Evolutionary conservation across 2,888 invertebrate species (phyloP).

Genomic region (Panorpa germanica): DNA sequence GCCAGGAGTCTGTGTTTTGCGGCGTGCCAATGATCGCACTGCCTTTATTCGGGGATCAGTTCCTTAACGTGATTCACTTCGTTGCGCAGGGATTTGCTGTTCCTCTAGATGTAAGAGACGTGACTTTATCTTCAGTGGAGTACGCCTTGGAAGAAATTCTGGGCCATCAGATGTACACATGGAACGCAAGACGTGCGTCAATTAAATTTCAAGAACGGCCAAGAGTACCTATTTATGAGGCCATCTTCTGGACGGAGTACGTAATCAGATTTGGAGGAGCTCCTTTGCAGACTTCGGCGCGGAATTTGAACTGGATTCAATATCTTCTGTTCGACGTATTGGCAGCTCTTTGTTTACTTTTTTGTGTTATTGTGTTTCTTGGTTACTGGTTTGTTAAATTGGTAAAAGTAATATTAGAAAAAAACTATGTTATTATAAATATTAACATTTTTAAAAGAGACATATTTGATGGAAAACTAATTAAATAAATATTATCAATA

Average conservation of each 20-base stretch:
- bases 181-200: conserved; percentile 7
- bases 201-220: conserved; percentile 8
- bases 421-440: too few relatives aligned
- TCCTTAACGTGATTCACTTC: not conserved
- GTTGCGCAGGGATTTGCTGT: conserved; percentile 2
- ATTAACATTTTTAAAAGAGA: too few relatives aligned
- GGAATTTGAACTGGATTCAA: too few relatives aligned
- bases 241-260: conserved; percentile 9
- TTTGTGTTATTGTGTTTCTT: too few relatives aligned
- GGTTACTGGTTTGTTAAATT: too few relatives aligned
- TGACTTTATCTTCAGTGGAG: conserved; percentile 1
- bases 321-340: too few relatives aligned
- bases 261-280: conserved; percentile 7
- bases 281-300: too few relatives aligned
- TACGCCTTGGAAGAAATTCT: conserved; percentile 13
- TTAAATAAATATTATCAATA: too few relatives aligned
- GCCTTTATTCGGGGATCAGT: conserved; percentile 30
- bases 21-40: conserved; percentile 33
- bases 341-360: too few relatives aligned
- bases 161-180: conserved; percentile 11
- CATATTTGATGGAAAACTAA: too few relatives aligned
- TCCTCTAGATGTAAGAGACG: not conserved
- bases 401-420: too few relatives aligned
- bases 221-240: conserved; percentile 3
- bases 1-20: conserved; percentile 36